These are phyloP conservation scores for Lutra lutra DNA, from an alignment of 2,797 vertebrate genomes.

Conservation along the genomic window DNA sequence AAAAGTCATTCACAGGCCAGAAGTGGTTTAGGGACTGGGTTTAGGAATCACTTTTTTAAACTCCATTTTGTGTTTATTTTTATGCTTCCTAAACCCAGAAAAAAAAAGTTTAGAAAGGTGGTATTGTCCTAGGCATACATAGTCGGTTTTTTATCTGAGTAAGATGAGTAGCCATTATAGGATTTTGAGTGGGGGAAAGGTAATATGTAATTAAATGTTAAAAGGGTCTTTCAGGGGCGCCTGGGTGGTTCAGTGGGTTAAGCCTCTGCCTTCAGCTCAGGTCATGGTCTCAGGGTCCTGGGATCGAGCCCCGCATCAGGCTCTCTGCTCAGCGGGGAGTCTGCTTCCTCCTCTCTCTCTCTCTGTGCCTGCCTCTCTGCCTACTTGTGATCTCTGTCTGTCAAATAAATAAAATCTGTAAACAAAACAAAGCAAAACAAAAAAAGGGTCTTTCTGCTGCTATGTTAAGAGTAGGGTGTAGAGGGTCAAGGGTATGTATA, in stretches of 20 bases:
- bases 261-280: no score
- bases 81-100: neutral
- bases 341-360: no score
- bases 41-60: conserved; percentile 5
- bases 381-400: no score
- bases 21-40: neutral
- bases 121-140: neutral
- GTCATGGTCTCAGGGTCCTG: no score
- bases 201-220: neutral
- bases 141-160: neutral
- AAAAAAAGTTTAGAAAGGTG: neutral
- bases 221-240: neutral
- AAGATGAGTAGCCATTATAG: neutral
- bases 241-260: no score
- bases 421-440: no score
- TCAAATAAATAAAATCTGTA: no score
- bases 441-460: neutral
- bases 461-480: neutral
- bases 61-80: neutral
- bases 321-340: no score
- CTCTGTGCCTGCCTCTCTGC: no score
- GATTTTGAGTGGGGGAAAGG: neutral
- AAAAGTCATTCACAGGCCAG: neutral
- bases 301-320: no score
- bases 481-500: neutral